Base-by-base conservation (phyloP, 2,888 invertebrate genomes). In the Hoplodrina ambigua region DNA sequence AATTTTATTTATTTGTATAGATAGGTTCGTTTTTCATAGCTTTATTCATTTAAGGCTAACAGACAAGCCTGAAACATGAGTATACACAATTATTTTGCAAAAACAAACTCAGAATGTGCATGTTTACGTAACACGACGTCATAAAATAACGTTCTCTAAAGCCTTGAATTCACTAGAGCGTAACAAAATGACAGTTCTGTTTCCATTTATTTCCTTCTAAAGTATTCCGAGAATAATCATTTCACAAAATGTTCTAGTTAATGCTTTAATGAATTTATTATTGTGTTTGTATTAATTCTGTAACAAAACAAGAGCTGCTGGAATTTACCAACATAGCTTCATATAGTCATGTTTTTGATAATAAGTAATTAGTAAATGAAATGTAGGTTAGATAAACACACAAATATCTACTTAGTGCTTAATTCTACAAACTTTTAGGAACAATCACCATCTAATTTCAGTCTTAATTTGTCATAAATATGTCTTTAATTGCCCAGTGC, bases 81-180 rank as follows among this genome's bases (percentile, higher is more conserved):
- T 4, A 25, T 2, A 53, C 11, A 53, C 13, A 10, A 49, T 46
- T 46, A 61, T 69, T 62, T 19, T 56, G 33, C 59, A 44, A 61
- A 72, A 69, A 69, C 19, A 56, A 69, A 46, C 17, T 2, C 4
- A 5, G 3, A 70, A 65, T 50, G 20, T 60, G 46, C 53, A 52
- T 11, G 57, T 69, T 72, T 55, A 55, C 58, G n/a, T 30, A 50
- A 54, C 56, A 53, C 53, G 46, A 83, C 60, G 52, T 68, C 68
- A 67, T 64, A 75, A 69, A 73, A 78, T 66, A 78, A 67, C 13
- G 56, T 49, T 61, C n/a, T 13, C 54, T 73, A 69, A 81, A 83
- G 64, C 70, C 53, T 58, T 30, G 61, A 10, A 53, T 25, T 49
- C 62, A 80, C 73, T 71, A 55, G 69, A 80, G 64, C 54, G 72